These are phyloP conservation scores for Pholis gunnellus DNA, from an alignment of 2,113 vertebrate genomes.

Conservation along the genomic window DNA sequence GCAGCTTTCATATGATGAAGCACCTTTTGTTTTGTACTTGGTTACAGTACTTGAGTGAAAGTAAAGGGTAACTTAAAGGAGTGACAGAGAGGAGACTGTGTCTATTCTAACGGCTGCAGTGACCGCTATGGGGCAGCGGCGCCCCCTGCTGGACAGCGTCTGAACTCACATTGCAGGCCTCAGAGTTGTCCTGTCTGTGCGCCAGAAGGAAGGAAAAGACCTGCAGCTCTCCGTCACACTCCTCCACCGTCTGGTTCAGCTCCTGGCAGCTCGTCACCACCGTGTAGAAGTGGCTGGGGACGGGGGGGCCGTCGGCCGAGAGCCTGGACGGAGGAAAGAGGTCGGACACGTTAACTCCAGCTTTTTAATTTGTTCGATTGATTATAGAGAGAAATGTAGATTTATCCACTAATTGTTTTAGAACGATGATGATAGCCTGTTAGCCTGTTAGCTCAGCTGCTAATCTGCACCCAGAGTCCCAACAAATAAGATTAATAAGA, in stretches of 20 bases:
- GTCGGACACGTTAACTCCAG: no score
- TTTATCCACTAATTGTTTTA: neutral
- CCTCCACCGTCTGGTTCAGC: constrained; percentile 89
- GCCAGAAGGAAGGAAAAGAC: constrained; percentile 91
- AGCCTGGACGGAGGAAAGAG: constrained; percentile 75
- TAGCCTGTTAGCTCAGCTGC: neutral
- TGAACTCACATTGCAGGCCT: constrained; percentile 93
- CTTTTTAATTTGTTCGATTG: neutral
- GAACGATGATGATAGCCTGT: neutral
- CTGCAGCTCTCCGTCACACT: constrained; percentile 87
- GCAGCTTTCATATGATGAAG: neutral
- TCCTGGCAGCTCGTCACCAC: constrained; percentile 92
- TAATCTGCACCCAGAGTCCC: neutral
- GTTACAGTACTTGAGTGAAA: neutral
- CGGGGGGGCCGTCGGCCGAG: constrained; percentile 80
- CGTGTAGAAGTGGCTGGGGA: constrained; percentile 93
- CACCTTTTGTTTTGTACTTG: neutral
- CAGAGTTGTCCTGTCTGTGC: constrained; percentile 89
- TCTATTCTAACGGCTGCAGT: neutral
- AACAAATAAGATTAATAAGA: no score
- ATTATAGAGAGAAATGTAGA: neutral
- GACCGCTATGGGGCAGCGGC: neutral
- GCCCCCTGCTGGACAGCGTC: constrained; percentile 1
- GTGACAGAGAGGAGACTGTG: neutral
- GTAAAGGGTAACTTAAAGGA: neutral